These are phyloP conservation scores for Thera obeliscata DNA, from an alignment of 2,888 invertebrate species.

Conservation along the genomic window DNA sequence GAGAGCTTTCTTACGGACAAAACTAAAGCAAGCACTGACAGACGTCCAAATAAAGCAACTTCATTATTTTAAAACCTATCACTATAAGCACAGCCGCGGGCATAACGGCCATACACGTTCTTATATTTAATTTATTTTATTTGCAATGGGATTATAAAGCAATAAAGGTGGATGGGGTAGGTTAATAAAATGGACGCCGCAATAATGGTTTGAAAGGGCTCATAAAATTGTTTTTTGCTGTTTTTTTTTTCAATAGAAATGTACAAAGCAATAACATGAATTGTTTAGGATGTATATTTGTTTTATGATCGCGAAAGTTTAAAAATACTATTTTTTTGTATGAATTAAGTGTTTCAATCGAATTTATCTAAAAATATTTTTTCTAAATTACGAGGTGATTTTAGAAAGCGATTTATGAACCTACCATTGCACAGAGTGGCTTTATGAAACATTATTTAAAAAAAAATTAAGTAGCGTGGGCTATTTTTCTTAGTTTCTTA, in stretches of 20 bases:
- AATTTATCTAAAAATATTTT: too few species aligned
- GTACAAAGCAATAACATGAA: slow-evolving; percentile 13
- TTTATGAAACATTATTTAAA: too few species aligned
- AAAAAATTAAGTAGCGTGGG: too few species aligned
- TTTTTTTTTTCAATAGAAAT: slow-evolving; percentile 25
- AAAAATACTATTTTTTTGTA: too few species aligned
- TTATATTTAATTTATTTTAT: slow-evolving; percentile 65
- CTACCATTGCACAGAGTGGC: too few species aligned
- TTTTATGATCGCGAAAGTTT: neutral
- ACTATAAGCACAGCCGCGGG: slow-evolving; percentile 48
- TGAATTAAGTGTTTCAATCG: too few species aligned
- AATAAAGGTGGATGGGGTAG: slow-evolving; percentile 65
- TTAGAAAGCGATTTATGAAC: too few species aligned
- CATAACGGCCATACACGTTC: slow-evolving; percentile 60
- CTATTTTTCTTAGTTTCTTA: too few species aligned
- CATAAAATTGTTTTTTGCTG: slow-evolving; percentile 38
- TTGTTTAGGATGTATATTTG: neutral
- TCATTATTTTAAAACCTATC: neutral
- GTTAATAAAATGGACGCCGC: slow-evolving; percentile 54
- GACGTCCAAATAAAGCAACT: too few species aligned
- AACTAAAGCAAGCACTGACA: too few species aligned
- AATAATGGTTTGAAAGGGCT: slow-evolving; percentile 49
- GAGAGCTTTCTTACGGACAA: too few species aligned
- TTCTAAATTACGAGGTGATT: too few species aligned
- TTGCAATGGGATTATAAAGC: slow-evolving; percentile 62